phyloP scores from a whole-genome alignment of 2,888 invertebrate species.

The Molanna angustata region DNA sequence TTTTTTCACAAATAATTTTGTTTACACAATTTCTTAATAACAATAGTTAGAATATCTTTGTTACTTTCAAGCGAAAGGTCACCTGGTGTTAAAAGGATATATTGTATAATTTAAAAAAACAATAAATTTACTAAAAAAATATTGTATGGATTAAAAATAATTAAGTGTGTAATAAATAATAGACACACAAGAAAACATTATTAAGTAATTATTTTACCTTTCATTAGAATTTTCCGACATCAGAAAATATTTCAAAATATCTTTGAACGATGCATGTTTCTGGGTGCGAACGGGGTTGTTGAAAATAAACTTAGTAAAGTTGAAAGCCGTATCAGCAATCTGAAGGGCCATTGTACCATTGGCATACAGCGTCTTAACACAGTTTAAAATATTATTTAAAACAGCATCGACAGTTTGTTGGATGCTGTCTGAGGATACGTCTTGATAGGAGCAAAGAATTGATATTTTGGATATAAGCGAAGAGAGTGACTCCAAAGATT shows the following conservation, averaged over 20 bases:
- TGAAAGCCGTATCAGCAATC: slow-evolving; percentile 35
- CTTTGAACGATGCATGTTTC: slow-evolving; percentile 28
- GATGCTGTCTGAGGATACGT: slow-evolving; percentile 18
- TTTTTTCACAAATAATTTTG: too few relatives aligned
- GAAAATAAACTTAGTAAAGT: slow-evolving; percentile 33
- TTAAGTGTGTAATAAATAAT: too few relatives aligned
- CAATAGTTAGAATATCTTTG: too few relatives aligned
- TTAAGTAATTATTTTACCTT: slow-evolving; percentile 29
- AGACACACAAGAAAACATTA: too few relatives aligned
- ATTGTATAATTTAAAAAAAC: too few relatives aligned
- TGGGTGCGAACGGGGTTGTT: slow-evolving; percentile 27
- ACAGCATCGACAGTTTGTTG: slow-evolving; percentile 32
- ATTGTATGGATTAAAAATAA: too few relatives aligned
- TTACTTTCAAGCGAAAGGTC: too few relatives aligned
- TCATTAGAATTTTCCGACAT: slow-evolving; percentile 31
- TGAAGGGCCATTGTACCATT: slow-evolving; percentile 30
- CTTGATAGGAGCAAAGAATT: slow-evolving; percentile 26
- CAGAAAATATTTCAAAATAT: slow-evolving; percentile 32
- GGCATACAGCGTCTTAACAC: slow-evolving; percentile 31
- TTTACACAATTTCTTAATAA: too few relatives aligned
- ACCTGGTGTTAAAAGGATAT: too few relatives aligned
- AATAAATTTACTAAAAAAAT: too few relatives aligned
- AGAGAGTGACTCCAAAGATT: slow-evolving; percentile 34
- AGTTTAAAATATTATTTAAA: slow-evolving; percentile 34
- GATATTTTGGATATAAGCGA: slow-evolving; percentile 31